phyloP scores from a whole-genome alignment of 2,797 vertebrate species.

The Anguilla marmorata region DNA sequence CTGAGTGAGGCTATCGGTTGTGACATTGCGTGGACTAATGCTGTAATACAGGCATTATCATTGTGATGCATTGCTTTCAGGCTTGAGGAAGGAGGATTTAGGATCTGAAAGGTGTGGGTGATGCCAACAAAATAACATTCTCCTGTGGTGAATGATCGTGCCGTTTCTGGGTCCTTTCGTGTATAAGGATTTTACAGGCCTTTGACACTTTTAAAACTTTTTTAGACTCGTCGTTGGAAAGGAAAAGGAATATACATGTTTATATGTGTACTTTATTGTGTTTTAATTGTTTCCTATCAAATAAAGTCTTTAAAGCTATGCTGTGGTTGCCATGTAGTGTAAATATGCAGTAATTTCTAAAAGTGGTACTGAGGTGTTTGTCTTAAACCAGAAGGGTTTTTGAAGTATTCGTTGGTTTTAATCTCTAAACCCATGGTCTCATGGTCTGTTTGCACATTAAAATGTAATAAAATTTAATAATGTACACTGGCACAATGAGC shows the following conservation, averaged over 20 bases:
- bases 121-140: not conserved
- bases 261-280: conserved; percentile 48
- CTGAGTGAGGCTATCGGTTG: not conserved
- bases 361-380: not conserved
- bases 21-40: not conserved
- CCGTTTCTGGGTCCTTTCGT: not conserved
- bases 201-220: conserved; percentile 25
- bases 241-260: conserved; percentile 47
- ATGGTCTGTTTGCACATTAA: not conserved
- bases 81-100: not conserved
- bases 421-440: not conserved
- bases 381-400: not conserved
- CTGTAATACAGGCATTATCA: not conserved
- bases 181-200: not conserved
- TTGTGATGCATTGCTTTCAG: not conserved
- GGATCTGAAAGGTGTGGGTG: conserved; percentile 1
- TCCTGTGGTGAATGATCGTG: not conserved
- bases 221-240: conserved; percentile 42
- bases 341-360: conserved; percentile 18
- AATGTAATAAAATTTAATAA: not conserved
- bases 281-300: conserved; percentile 57
- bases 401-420: not conserved
- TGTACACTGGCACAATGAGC: not conserved
- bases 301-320: conserved; percentile 62
- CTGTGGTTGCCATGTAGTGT: not conserved